Evolutionary conservation across 1,140 invertebrate genomes (phyloP), one percentile per base, ranked within the genome.

Genomic region (Drosophila subobscura): DNA sequence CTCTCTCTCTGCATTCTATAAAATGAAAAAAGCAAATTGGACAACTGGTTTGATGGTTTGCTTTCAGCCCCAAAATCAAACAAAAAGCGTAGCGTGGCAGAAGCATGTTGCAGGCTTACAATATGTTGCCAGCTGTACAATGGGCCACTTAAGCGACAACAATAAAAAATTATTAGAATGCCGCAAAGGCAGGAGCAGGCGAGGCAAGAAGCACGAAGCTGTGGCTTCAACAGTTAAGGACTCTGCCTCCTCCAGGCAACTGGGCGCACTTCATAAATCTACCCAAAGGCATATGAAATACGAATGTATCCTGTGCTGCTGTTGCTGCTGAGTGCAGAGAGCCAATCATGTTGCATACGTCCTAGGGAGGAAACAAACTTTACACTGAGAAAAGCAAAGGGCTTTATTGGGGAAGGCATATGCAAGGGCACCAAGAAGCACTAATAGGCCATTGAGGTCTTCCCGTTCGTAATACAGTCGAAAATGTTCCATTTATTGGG

Each of bases 121-220:
- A 84, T 84, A 84, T 84, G 80, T 73, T 85, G 77, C 80, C 77
- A 85, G 80, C 80, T 84, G 80, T 84, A 85, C 80, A 84, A 84
- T 80, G 72, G 80, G 80, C 80, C 80, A 84, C 80, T 84, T 84
- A 77, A 79, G 68, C 80, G 81, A 84, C 80, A 80, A 84, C 80
- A 84, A 84, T 84, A 84, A 85, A 84, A 84, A 85, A 84, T 84
- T 84, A 84, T 84, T 84, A 85, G 80, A 84, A 79, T 84, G 77
- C 66, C 80, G 33, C 33, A 84, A 80, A 70, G 80, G 66, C 80
- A 77, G 61, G 46, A 41, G 20, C 80, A 73, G 61, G 46, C 41
- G 20, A 47, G 52, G 56, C 66, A 60, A 51, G 54, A 56, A 61
- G 54, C 40, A 49, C 47, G 54, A 33, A 44, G 53, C 45, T 33